Percentiles rank a stretch among this genome's conserved stretches.
Conservation (phyloP, 2,113 vertebrate species). For the Pelvicachromis taeniatus region DNA sequence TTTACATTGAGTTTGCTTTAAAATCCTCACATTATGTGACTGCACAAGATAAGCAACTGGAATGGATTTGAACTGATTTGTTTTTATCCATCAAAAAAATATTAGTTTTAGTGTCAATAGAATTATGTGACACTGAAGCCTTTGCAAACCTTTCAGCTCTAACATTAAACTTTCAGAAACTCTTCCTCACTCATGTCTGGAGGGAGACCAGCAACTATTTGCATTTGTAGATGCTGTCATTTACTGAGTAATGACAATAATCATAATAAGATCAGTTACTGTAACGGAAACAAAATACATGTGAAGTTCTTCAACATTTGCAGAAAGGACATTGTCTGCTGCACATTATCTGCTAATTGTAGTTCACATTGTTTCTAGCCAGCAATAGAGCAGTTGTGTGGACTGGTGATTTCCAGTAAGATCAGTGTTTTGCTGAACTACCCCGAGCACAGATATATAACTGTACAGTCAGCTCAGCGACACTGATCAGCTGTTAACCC, state of each 20-base stretch:
- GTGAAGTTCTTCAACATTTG: neutral
- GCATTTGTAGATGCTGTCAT: neutral
- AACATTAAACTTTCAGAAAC: neutral
- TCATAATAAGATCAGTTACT: neutral
- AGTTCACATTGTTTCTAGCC: neutral
- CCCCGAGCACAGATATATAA: neutral
- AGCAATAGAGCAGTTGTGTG: neutral
- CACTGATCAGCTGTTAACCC: neutral
- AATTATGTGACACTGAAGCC: neutral
- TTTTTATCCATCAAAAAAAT: neutral
- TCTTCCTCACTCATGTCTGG: neutral
- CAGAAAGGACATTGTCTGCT: neutral
- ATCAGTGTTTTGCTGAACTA: neutral
- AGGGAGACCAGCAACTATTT: neutral
- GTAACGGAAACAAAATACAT: neutral
- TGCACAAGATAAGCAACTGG: neutral
- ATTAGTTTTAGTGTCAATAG: neutral
- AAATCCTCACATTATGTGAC: neutral
- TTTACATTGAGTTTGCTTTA: neutral
- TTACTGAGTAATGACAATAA: neutral
- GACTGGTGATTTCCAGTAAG: neutral
- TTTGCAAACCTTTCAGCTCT: neutral
- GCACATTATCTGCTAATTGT: neutral
- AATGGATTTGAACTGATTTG: neutral
- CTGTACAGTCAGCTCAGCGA: neutral